Evolutionary conservation across 2,113 vertebrate species (phyloP).

Genomic region (Tonatia bakeri): DNA sequence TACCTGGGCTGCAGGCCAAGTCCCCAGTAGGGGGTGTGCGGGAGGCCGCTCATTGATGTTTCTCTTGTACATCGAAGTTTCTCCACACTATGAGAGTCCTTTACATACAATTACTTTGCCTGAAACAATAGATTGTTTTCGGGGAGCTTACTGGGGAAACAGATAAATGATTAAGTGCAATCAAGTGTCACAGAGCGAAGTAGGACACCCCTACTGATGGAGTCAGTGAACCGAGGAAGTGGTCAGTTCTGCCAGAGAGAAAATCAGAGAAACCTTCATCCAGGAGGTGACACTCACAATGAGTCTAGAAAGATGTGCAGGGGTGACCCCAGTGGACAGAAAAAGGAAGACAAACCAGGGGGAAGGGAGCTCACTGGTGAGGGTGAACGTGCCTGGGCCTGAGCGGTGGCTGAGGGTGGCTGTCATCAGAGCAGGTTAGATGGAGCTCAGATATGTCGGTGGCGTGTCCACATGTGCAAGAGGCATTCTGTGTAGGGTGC

Average conservation of each 20-base stretch:
- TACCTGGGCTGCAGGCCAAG: too few relatives aligned
- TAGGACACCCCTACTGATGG: not conserved
- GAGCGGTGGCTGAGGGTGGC: not conserved
- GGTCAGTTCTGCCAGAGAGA: not conserved
- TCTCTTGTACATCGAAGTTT: too few relatives aligned
- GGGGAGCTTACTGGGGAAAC: not conserved
- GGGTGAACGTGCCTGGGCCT: not conserved
- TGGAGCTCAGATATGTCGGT: not conserved
- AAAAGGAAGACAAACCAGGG: too few relatives aligned
- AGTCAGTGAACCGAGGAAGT: not conserved
- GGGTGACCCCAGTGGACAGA: accelerated
- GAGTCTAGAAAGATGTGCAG: not conserved
- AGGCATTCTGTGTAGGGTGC: not conserved
- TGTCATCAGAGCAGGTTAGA: not conserved
- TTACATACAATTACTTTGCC: not conserved
- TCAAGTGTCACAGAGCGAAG: not conserved
- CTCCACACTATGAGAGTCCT: not conserved
- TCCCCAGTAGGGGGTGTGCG: too few relatives aligned
- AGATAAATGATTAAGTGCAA: not conserved
- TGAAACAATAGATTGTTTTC: not conserved
- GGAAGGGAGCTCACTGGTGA: not conserved
- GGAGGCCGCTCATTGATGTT: too few relatives aligned
- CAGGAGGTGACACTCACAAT: accelerated
- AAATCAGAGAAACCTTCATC: not conserved
- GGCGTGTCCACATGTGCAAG: not conserved